Evolutionary conservation across 1,140 invertebrate genomes (phyloP).

Genomic region (Drosophila miranda): DNA sequence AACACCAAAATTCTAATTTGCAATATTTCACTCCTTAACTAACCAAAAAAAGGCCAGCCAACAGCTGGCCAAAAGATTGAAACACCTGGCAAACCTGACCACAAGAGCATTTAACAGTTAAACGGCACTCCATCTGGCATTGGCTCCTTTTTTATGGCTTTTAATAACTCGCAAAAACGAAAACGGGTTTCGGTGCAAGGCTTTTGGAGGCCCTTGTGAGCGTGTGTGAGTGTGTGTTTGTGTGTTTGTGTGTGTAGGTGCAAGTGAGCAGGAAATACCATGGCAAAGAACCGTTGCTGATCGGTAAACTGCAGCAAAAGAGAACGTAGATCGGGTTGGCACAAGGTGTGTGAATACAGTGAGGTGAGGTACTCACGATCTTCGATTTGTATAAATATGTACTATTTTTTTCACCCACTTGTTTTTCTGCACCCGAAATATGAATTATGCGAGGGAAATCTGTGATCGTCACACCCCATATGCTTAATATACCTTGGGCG

Average conservation of each 20-base stretch:
- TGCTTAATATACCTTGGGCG: too few relatives aligned
- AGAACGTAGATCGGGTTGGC: conserved; percentile 5
- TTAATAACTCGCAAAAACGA: conserved; percentile 32
- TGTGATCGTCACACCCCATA: too few relatives aligned
- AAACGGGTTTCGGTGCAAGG: conserved; percentile 48
- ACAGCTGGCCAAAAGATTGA: conserved; percentile 37
- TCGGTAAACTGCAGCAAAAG: conserved; percentile 29
- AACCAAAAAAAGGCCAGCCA: conserved; percentile 22
- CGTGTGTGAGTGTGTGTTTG: conserved; percentile 33
- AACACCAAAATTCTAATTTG: conserved; percentile 28
- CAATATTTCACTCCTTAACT: conserved; percentile 19
- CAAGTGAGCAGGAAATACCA: conserved; percentile 32
- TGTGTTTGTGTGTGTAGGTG: conserved; percentile 36
- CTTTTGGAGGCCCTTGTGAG: conserved; percentile 22
- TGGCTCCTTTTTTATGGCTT: conserved; percentile 40
- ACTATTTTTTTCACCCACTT: too few relatives aligned
- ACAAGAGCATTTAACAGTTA: conserved; percentile 45
- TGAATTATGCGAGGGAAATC: too few relatives aligned
- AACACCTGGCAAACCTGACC: conserved; percentile 47
- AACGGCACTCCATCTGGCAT: conserved; percentile 14
- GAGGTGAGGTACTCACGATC: too few relatives aligned
- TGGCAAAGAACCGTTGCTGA: conserved; percentile 48
- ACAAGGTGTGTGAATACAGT: too few relatives aligned
- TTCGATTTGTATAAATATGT: too few relatives aligned
- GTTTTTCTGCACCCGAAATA: too few relatives aligned